Evolutionary conservation across 2,888 invertebrate genomes (phyloP).

Genomic region (Plutella xylostella): DNA sequence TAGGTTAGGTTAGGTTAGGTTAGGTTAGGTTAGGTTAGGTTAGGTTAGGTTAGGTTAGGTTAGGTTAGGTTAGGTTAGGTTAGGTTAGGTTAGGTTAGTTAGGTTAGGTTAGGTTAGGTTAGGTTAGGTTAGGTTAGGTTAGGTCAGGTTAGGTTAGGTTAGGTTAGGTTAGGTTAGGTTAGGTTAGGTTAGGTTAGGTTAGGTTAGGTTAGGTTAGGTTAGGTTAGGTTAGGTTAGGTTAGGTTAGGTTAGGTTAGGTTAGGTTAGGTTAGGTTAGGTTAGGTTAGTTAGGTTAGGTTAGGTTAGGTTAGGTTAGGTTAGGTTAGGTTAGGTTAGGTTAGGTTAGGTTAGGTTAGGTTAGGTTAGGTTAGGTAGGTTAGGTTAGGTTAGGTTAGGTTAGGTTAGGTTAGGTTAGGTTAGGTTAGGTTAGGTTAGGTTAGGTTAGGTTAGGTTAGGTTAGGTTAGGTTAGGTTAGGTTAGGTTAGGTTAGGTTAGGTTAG

Average conservation of each 20-base stretch:
- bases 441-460: constrained; percentile 1
- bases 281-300: constrained; percentile 1
- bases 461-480: constrained; percentile 1
- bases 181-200: constrained; percentile 10
- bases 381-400: constrained; percentile 1
- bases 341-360: constrained; percentile 1
- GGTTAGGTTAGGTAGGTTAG: too few relatives aligned
- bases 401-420: constrained; percentile 1
- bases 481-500: constrained; percentile 1
- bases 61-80: too few relatives aligned
- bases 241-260: not conserved
- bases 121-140: too few relatives aligned
- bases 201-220: constrained; percentile 9
- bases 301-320: constrained; percentile 1
- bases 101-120: too few relatives aligned
- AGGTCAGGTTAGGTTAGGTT: constrained; percentile 8
- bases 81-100: too few relatives aligned
- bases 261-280: not conserved
- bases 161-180: constrained; percentile 10
- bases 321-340: constrained; percentile 1
- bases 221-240: constrained; percentile 8
- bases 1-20: too few relatives aligned
- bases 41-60: too few relatives aligned
- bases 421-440: constrained; percentile 1
- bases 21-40: too few relatives aligned